These are phyloP conservation scores for Cryptoblepharus egeriae DNA, from an alignment of 2,797 vertebrate genomes.

Conservation along the genomic window DNA sequence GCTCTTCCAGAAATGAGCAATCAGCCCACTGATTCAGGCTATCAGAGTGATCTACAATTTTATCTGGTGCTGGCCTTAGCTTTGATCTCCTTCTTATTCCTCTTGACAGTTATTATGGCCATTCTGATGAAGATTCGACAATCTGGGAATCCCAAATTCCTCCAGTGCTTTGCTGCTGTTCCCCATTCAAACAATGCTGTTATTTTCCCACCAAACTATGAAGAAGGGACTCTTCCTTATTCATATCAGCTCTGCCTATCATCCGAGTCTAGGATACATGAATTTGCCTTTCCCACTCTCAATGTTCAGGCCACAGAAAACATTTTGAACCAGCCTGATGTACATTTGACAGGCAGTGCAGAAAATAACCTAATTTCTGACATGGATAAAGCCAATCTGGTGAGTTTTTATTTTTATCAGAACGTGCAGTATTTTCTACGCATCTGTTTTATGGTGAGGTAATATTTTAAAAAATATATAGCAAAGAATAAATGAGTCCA, in stretches of 20 bases:
- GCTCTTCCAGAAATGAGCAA: conserved; percentile 55
- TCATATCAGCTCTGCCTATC: conserved; percentile 71
- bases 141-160: neutral
- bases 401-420: neutral
- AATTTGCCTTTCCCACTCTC: conserved; percentile 62
- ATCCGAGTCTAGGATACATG: conserved; percentile 62
- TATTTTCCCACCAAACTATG: conserved; percentile 36
- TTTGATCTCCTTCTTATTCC: conserved; percentile 59
- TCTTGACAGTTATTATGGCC: conserved; percentile 52
- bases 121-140: conserved; percentile 28
- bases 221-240: conserved; percentile 65
- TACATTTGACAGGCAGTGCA: conserved; percentile 40
- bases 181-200: conserved; percentile 33
- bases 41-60: conserved; percentile 54
- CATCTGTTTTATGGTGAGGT: neutral
- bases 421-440: too few species aligned
- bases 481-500: too few species aligned
- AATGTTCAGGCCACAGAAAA: conserved; percentile 40
- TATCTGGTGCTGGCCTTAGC: conserved; percentile 62
- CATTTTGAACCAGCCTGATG: conserved; percentile 18
- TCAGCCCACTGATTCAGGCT: neutral
- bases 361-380: conserved; percentile 1
- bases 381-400: neutral
- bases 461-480: neutral
- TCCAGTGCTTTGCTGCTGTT: conserved; percentile 41